Conservation (phyloP, 2,797 vertebrate genomes). For the Podarcis siculus region DNA sequence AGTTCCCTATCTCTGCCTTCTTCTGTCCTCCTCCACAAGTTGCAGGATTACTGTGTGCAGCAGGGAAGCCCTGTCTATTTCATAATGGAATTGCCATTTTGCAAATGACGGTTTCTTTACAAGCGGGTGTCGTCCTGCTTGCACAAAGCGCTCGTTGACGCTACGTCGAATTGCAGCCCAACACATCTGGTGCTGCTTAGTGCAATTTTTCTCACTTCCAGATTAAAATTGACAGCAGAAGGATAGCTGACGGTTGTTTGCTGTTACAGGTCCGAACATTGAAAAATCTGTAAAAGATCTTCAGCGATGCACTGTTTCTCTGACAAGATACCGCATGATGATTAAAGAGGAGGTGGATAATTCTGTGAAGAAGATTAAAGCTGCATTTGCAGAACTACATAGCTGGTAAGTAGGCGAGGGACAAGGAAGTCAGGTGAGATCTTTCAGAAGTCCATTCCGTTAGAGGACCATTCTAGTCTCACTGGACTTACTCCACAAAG, state of each 20-base stretch:
- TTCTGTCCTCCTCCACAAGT: too few relatives aligned
- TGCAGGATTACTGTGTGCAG: too few relatives aligned
- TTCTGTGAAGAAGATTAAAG: conserved; percentile 85
- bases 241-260: conserved; percentile 43
- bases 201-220: not conserved
- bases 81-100: not conserved
- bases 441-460: not conserved
- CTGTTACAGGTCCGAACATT: conserved; percentile 80
- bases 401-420: conserved; percentile 75
- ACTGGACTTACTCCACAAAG: not conserved
- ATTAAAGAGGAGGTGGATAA: conserved; percentile 84
- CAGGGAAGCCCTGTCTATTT: not conserved
- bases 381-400: conserved; percentile 82
- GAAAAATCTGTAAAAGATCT: conserved; percentile 84
- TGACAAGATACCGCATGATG: conserved; percentile 82
- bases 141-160: not conserved
- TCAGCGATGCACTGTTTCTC: conserved; percentile 83
- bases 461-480: not conserved
- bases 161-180: too few relatives aligned
- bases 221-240: conserved; percentile 29
- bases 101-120: not conserved
- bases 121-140: not conserved
- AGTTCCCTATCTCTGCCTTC: too few relatives aligned
- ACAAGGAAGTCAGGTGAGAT: not conserved
- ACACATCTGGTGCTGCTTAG: too few relatives aligned